Percentiles rank a stretch among this genome's conserved stretches.
Evolutionary conservation across 1,140 invertebrate species (phyloP).

Genomic region (Drosophila novamexicana): DNA sequence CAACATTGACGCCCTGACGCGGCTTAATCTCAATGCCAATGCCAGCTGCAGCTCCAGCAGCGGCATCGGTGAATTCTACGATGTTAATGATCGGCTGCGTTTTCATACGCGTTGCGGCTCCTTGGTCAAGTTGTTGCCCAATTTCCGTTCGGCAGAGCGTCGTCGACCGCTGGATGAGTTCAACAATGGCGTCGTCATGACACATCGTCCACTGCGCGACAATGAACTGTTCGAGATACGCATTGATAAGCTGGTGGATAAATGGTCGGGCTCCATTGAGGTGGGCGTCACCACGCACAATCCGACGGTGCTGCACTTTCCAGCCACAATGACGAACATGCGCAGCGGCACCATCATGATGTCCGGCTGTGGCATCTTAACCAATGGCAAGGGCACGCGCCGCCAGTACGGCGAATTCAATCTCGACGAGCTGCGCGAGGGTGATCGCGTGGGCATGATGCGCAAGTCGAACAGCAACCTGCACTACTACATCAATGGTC

Average conservation of each 20-base stretch:
- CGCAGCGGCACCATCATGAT: conserved; percentile 98
- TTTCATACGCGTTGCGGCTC: conserved; percentile 96
- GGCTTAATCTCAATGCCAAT: conserved; percentile 39
- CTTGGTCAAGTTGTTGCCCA: conserved; percentile 94
- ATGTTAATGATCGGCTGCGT: conserved; percentile 88
- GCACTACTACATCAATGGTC: conserved; percentile 96
- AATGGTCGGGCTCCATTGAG: conserved; percentile 97
- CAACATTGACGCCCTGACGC: conserved; percentile 40
- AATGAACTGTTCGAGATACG: conserved; percentile 97
- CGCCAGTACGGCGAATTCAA: conserved; percentile 97
- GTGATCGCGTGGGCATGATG: conserved; percentile 92
- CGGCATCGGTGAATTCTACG: conserved; percentile 68
- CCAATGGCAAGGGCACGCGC: conserved; percentile 96
- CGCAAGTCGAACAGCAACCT: conserved; percentile 92
- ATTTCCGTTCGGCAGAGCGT: conserved; percentile 93
- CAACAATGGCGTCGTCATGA: conserved; percentile 97
- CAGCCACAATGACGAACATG: conserved; percentile 99
- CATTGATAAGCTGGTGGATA: conserved; percentile 95
- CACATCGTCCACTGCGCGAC: conserved; percentile 92
- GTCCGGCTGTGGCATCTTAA: conserved; percentile 97
- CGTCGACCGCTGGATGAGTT: conserved; percentile 96
- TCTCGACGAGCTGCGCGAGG: conserved; percentile 95
- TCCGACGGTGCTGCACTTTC: conserved; percentile 94
- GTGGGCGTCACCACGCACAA: conserved; percentile 98
- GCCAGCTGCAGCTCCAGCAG: conserved; percentile 16